phyloP scores from a whole-genome alignment of 1,140 invertebrate genomes.

The Mizuhopecten yessoensis region DNA sequence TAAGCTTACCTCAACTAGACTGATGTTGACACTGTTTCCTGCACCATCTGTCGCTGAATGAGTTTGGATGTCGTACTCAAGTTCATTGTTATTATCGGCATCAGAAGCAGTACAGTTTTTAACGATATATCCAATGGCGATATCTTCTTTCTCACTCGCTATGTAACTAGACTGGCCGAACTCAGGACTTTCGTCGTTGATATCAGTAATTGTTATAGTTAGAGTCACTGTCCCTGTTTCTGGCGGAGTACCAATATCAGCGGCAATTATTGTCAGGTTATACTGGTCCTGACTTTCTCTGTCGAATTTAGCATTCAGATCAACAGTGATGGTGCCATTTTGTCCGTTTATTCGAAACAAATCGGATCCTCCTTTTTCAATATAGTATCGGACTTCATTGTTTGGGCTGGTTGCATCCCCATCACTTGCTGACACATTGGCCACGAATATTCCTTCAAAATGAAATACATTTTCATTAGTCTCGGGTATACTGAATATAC shows the following conservation, averaged over 20 bases:
- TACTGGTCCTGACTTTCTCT: conserved; percentile 44
- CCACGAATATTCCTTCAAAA: conserved; percentile 36
- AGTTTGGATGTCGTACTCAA: not conserved
- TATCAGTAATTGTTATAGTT: conserved; percentile 5
- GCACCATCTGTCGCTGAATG: not conserved
- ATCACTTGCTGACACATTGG: conserved; percentile 27
- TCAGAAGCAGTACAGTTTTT: not conserved
- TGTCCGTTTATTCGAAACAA: conserved; percentile 43
- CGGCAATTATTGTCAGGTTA: conserved; percentile 48
- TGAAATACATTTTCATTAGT: not conserved
- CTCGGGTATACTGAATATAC: not conserved
- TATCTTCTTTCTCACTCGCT: not conserved
- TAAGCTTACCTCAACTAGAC: conserved; percentile 27
- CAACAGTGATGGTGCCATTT: conserved; percentile 42
- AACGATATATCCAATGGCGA: not conserved
- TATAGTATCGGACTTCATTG: conserved; percentile 43
- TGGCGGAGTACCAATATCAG: conserved; percentile 48
- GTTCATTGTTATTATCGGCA: not conserved
- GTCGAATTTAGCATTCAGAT: conserved; percentile 47
- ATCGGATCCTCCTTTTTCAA: conserved; percentile 54
- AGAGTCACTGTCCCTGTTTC: not conserved
- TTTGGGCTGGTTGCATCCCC: conserved; percentile 43
- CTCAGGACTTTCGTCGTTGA: conserved; percentile 44
- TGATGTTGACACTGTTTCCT: not conserved
- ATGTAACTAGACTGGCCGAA: not conserved